phyloP scores from a whole-genome alignment of 2,113 vertebrate genomes.

The Procavia capensis region DNA sequence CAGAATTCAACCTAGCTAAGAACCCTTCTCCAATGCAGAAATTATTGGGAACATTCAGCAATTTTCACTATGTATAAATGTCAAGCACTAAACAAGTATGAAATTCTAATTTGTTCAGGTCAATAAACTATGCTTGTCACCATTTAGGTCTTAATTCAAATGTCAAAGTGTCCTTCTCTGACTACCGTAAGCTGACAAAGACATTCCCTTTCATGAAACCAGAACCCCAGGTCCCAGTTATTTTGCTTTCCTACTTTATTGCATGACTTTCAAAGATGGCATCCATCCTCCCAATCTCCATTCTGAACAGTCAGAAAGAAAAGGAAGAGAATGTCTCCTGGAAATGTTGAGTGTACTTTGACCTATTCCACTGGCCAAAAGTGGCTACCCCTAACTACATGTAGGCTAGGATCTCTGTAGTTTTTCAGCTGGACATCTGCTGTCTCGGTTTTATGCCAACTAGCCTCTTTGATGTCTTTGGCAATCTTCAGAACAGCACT shows the following conservation, averaged over 20 bases:
- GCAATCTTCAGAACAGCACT: constrained; percentile 99
- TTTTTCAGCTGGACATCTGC: background rate
- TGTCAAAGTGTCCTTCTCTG: background rate
- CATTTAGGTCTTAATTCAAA: background rate
- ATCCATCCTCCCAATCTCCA: background rate
- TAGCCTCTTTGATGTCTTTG: constrained; percentile 98
- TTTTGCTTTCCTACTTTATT: background rate
- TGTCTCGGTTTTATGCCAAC: constrained; percentile 96
- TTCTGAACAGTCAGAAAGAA: background rate
- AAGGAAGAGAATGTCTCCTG: background rate
- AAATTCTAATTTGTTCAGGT: background rate
- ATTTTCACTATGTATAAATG: background rate
- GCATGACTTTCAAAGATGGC: background rate
- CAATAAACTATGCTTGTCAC: background rate
- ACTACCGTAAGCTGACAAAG: background rate
- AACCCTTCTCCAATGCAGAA: background rate
- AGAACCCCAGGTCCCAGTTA: background rate
- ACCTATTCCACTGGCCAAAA: background rate
- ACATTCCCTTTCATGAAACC: background rate
- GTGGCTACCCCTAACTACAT: background rate
- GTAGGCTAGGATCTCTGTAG: background rate
- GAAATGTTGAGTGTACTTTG: background rate
- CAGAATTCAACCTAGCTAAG: background rate
- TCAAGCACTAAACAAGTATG: background rate
- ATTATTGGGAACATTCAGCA: background rate